Conservation (phyloP, 2,888 invertebrate species). For the Leptodirus hochenwartii region DNA sequence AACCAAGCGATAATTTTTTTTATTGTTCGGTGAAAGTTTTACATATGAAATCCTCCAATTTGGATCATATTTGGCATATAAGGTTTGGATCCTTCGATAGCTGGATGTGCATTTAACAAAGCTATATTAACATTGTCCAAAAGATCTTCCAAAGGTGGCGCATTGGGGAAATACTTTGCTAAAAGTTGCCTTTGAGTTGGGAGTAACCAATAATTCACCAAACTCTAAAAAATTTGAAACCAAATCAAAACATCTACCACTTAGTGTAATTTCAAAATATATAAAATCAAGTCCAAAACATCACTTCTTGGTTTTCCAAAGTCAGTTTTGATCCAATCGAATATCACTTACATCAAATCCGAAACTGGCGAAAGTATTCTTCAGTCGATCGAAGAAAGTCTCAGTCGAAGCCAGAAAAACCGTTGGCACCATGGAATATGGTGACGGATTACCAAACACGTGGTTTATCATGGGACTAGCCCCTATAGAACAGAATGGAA, state of each 20-base stretch:
- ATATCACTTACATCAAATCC: no score
- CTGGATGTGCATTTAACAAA: slow-evolving; percentile 18
- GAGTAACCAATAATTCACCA: slow-evolving; percentile 8
- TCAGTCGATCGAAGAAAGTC: slow-evolving; percentile 19
- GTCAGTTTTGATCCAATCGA: no score
- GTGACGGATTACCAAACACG: slow-evolving; percentile 19
- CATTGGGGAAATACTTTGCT: slow-evolving; percentile 15
- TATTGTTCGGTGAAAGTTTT: slow-evolving; percentile 13
- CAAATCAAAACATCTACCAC: no score
- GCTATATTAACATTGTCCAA: slow-evolving; percentile 17
- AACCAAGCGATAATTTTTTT: no score
- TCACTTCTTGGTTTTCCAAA: no score
- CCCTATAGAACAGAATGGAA: slow-evolving; percentile 18
- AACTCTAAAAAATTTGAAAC: no score
- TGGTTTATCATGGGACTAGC: slow-evolving; percentile 16
- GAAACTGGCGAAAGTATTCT: slow-evolving; percentile 16
- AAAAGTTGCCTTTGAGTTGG: slow-evolving; percentile 13
- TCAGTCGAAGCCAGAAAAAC: slow-evolving; percentile 16
- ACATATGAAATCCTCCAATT: slow-evolving; percentile 20
- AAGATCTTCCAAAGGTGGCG: slow-evolving; percentile 15
- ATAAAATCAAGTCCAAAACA: no score
- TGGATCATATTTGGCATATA: slow-evolving; percentile 20
- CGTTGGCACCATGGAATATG: slow-evolving; percentile 21
- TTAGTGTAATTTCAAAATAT: no score
- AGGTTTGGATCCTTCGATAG: slow-evolving; percentile 18